Evolutionary conservation across 2,888 invertebrate species (phyloP).

Genomic region (Linhomoeus sp.): DNA sequence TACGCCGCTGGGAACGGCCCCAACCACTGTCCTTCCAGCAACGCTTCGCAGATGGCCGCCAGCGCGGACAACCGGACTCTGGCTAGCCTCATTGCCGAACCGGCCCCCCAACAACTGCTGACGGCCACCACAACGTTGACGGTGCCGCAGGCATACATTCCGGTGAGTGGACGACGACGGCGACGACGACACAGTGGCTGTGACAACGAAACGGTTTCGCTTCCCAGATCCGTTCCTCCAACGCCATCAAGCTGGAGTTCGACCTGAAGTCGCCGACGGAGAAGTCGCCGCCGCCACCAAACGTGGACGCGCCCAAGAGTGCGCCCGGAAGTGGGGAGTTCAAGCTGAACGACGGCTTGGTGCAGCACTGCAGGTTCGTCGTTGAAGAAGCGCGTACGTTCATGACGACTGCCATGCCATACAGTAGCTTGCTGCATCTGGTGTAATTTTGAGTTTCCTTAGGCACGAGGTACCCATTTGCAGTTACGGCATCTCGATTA

Average conservation of each 20-base stretch:
- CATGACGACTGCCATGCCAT: not conserved
- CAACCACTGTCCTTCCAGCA: not conserved
- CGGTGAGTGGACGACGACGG: not conserved
- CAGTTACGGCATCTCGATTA: too few relatives aligned
- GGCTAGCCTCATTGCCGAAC: slow-evolving; percentile 8
- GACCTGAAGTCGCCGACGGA: too few relatives aligned
- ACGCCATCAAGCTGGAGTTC: too few relatives aligned
- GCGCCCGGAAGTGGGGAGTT: not conserved
- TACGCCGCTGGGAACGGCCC: not conserved
- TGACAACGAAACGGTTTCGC: not conserved
- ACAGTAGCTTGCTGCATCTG: not conserved
- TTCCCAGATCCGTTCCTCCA: not conserved
- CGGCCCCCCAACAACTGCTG: slow-evolving; percentile 6
- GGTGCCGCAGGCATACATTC: slow-evolving; percentile 3
- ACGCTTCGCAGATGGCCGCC: not conserved
- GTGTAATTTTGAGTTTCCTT: not conserved
- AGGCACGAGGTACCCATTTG: not conserved
- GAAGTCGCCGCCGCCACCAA: not conserved
- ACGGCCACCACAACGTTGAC: slow-evolving; percentile 9
- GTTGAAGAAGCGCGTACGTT: not conserved
- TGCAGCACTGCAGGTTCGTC: slow-evolving; percentile 4
- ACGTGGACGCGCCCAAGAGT: not conserved
- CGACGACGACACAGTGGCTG: too few relatives aligned
- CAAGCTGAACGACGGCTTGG: slow-evolving; percentile 3
- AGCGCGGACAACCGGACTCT: not conserved